Percentiles rank a stretch among this genome's conserved stretches.
Conservation (phyloP, 2,797 vertebrate genomes). For the Xyrichtys novacula region DNA sequence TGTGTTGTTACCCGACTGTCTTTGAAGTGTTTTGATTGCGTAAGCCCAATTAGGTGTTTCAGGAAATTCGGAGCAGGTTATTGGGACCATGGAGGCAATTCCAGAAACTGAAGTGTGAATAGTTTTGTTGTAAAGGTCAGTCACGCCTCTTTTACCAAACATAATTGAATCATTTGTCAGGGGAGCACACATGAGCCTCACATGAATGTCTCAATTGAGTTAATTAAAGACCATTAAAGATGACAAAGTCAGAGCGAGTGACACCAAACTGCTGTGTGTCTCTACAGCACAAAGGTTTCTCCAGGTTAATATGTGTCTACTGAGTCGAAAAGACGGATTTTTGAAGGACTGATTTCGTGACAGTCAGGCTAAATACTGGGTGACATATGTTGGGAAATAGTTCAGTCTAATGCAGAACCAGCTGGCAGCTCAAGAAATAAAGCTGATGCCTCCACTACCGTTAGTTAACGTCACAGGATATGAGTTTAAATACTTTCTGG, state of each 20-base stretch:
- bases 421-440: constrained; percentile 45
- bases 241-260: constrained; percentile 1
- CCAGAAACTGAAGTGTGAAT: constrained; percentile 42
- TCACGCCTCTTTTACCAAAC: constrained; percentile 57
- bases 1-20: constrained; percentile 5
- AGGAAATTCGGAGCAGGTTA: constrained; percentile 34
- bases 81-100: constrained; percentile 28
- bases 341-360: constrained; percentile 4
- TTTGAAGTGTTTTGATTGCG: constrained; percentile 26
- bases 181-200: constrained; percentile 23
- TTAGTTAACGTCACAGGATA: constrained; percentile 47
- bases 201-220: constrained; percentile 47
- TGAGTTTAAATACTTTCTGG: constrained; percentile 10
- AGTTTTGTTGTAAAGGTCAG: constrained; percentile 48
- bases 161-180: constrained; percentile 48
- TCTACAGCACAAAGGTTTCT: neutral
- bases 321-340: neutral
- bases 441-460: constrained; percentile 16
- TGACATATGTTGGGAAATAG: constrained; percentile 41
- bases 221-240: constrained; percentile 24
- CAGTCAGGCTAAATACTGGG: constrained; percentile 4
- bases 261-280: neutral
- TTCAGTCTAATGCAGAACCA: constrained; percentile 27
- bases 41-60: constrained; percentile 13
- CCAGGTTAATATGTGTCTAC: neutral